Conservation (phyloP, 2,888 invertebrate genomes). For the Prenolepis imparis region DNA sequence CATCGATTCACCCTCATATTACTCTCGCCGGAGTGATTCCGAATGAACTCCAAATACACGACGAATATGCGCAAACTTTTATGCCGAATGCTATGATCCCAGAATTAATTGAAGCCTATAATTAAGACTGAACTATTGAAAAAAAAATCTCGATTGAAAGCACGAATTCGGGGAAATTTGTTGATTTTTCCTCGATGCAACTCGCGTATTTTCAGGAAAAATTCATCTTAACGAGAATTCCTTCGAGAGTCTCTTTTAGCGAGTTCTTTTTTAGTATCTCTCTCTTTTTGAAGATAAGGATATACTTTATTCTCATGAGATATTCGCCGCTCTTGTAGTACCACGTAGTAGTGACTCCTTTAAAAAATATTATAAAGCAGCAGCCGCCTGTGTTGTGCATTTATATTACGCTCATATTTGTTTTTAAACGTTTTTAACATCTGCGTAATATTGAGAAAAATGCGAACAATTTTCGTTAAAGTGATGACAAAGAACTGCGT, state of each 20-base stretch:
- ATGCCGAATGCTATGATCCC: not conserved
- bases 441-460: not conserved
- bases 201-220: not conserved
- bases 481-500: not conserved
- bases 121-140: conserved; percentile 13
- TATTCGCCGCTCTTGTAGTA: not conserved
- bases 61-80: conserved; percentile 5
- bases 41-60: not conserved
- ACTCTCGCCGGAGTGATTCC: not conserved
- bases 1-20: conserved; percentile 13
- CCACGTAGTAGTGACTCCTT: not conserved
- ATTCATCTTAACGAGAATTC: conserved; percentile 29
- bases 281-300: not conserved
- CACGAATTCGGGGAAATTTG: not conserved
- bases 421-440: conserved; percentile 1
- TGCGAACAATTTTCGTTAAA: not conserved
- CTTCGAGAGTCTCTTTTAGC: not conserved
- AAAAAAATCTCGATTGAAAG: conserved; percentile 23
- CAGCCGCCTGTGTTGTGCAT: not conserved
- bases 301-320: conserved; percentile 12
- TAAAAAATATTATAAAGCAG: conserved; percentile 14
- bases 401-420: not conserved
- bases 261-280: conserved; percentile 7
- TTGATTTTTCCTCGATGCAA: not conserved
- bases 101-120: conserved; percentile 36